Evolutionary conservation across 64 coral and sea anemone genomes (phyloP).

Genomic region (Pachyseris speciosa): DNA sequence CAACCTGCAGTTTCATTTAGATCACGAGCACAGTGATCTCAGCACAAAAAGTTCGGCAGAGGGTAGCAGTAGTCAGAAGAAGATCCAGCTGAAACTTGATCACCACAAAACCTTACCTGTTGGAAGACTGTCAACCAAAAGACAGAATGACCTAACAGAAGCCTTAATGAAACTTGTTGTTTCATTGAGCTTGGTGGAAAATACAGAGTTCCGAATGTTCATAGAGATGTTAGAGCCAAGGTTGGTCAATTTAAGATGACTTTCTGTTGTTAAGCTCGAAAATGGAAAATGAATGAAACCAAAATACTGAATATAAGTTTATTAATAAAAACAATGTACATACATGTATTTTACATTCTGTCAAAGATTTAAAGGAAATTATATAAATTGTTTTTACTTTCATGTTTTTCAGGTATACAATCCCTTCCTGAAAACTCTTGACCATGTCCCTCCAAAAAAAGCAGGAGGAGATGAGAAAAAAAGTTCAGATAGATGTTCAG

Average conservation of each 20-base stretch:
- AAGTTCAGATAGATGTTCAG: conserved; percentile 6
- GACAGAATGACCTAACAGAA: neutral
- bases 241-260: neutral
- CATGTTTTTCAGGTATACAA: neutral
- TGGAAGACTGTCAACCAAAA: neutral
- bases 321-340: neutral
- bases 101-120: neutral
- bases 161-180: neutral
- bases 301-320: neutral
- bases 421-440: neutral
- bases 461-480: conserved; percentile 1
- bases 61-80: neutral
- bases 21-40: neutral
- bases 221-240: neutral
- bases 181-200: neutral
- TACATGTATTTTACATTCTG: neutral
- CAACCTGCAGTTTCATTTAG: conserved; percentile 31
- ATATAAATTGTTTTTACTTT: neutral
- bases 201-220: neutral
- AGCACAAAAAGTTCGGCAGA: neutral
- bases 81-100: neutral
- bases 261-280: neutral
- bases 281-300: neutral
- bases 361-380: neutral
- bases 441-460: neutral